Conservation (phyloP, 2,113 vertebrate species). For the Prunella fulvescens region DNA sequence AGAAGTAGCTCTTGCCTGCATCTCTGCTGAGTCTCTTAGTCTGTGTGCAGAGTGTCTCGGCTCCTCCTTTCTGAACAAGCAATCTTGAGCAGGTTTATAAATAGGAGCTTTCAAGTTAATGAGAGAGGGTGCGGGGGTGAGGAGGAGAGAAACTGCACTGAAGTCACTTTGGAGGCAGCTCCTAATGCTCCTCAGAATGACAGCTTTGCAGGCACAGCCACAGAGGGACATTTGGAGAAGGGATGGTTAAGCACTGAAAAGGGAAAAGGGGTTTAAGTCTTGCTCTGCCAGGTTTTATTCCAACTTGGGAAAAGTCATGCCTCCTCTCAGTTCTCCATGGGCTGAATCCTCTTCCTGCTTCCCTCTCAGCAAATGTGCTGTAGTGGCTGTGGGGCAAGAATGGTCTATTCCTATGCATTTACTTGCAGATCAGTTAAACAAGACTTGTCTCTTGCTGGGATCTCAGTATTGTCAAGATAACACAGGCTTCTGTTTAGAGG, state of each 20-base stretch:
- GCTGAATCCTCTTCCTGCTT: not conserved
- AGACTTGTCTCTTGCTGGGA: not conserved
- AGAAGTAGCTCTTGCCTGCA: conserved; percentile 47
- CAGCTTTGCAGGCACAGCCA: not conserved
- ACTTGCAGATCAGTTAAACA: not conserved
- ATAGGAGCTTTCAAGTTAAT: conserved; percentile 62
- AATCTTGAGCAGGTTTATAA: conserved; percentile 57
- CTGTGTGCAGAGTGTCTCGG: not conserved
- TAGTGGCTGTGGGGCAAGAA: not conserved
- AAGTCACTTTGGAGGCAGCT: conserved; percentile 15
- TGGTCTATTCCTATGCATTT: not conserved
- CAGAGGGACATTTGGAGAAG: not conserved
- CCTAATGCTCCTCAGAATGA: not conserved
- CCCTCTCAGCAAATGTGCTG: not conserved
- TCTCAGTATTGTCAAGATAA: not conserved
- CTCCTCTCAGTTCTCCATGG: not conserved
- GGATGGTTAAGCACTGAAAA: not conserved
- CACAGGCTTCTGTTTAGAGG: not conserved
- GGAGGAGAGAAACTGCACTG: conserved; percentile 16
- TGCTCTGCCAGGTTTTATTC: not conserved
- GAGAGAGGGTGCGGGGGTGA: conserved; percentile 40
- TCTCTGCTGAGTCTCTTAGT: conserved; percentile 35
- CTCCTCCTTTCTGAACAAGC: conserved; percentile 40
- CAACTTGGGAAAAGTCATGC: not conserved
- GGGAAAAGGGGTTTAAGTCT: not conserved